Base-by-base conservation (phyloP, 2,888 invertebrate species). In the Chrysopilus asiliformis region DNA sequence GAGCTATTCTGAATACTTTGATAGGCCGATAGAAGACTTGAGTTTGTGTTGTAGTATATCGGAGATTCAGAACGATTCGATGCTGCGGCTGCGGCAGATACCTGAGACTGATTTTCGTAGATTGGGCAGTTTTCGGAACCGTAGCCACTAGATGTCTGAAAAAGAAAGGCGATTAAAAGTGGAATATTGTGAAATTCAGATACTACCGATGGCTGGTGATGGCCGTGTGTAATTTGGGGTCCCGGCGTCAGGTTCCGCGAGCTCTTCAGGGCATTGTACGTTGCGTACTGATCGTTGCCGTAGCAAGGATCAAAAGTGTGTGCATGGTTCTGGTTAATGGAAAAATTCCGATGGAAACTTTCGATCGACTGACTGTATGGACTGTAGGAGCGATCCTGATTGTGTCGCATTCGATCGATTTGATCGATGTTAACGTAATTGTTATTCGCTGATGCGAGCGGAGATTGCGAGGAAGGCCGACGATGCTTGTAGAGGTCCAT, bases 391-490 rank as follows among this genome's bases (percentile, higher is more conserved):
- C 14, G 53, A 52, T 63, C 55, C 43, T 69, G 56, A n/a, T n/a
- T n/a, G 36, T 59, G 57, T 26, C 60, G 56, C 57, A 64, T 58
- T 3, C 69, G 65, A 48, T 71, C 71, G 33, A 71, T 64, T 48
- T 70, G 70, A 50, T 71, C 71, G 16, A 71, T 70, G 45, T 71
- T 71, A 2, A 71, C 70, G 49, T 71, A 71, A 41, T 62, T 63
- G 39, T 54, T 55, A 41, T 50, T 56, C 32, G 45, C 52, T 30
- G 34, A 24, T 47, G 16, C 32, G 28, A 31, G 27, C 5, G 33
- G 35, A 8, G 46, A 51, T 50, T 42, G 49, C 45, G 32, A 51
- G 45, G 26, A 45, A 35, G 27, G 32, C 39, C 48, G 51, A 26
- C 42, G 52, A 41, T 46, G 31, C 43, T 46, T 36, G 41, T 46